A percentile compares a stretch with the other conserved stretches of the same genome.
Conservation (phyloP, 2,888 invertebrate species). For the Cyclophora albipunctata region DNA sequence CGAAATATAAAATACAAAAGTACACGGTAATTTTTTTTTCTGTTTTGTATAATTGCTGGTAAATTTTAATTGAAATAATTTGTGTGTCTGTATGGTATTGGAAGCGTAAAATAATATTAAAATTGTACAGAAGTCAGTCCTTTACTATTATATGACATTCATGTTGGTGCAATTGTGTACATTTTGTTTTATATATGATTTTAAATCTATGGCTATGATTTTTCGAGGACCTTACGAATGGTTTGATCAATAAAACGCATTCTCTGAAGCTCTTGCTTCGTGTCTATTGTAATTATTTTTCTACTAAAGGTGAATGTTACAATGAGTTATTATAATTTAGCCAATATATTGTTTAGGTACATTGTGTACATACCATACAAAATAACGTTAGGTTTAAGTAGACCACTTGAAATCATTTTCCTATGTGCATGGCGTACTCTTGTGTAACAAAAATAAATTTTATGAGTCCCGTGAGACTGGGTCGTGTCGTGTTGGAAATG, state of each 20-base stretch:
- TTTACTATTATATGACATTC: too few relatives aligned
- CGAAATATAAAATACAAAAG: conserved; percentile 46
- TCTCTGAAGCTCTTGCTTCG: conserved; percentile 19
- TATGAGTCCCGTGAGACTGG: conserved; percentile 26
- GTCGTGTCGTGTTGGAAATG: conserved; percentile 27
- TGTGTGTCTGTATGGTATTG: not conserved
- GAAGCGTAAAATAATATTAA: not conserved
- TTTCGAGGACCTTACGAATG: conserved; percentile 22
- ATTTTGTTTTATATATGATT: conserved; percentile 20
- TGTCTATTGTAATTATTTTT: conserved; percentile 35
- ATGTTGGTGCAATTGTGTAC: conserved; percentile 28
- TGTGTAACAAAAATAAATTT: conserved; percentile 23
- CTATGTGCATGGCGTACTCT: conserved; percentile 34
- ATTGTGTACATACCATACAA: conserved; percentile 53
- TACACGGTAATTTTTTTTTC: conserved; percentile 35
- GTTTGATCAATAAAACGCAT: conserved; percentile 13
- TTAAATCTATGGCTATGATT: conserved; percentile 32
- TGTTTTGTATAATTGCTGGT: not conserved
- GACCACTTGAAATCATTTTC: conserved; percentile 47
- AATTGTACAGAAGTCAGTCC: not conserved
- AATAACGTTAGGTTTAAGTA: conserved; percentile 43
- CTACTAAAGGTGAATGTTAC: conserved; percentile 53
- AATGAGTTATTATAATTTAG: conserved; percentile 53
- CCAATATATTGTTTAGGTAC: conserved; percentile 49
- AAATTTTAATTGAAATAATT: conserved; percentile 1